phyloP scores from a whole-genome alignment of 2,113 vertebrate species.

The Tragelaphus imberbis region DNA sequence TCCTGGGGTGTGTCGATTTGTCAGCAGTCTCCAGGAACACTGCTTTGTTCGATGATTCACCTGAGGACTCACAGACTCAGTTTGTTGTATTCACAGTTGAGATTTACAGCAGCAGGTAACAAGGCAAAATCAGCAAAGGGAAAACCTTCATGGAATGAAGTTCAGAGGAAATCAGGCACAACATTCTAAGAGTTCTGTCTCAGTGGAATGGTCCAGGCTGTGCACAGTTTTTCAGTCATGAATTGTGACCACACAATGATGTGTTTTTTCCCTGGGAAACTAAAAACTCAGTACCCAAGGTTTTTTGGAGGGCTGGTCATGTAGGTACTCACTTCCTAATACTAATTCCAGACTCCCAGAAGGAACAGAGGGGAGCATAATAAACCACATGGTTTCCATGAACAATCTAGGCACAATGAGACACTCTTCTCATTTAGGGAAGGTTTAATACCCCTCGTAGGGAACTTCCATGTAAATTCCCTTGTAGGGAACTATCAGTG shows the following conservation, averaged over 20 bases:
- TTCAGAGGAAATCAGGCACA: background rate
- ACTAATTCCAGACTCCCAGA: background rate
- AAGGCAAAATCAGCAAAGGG: constrained; percentile 6
- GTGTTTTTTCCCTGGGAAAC: background rate
- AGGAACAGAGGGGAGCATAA: background rate
- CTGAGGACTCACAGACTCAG: background rate
- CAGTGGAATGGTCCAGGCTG: background rate
- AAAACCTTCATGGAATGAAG: background rate
- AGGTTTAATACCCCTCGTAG: background rate
- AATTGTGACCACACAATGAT: background rate
- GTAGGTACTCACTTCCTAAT: background rate
- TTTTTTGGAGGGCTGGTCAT: background rate
- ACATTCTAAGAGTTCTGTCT: background rate
- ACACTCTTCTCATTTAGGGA: background rate
- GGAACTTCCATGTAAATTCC: background rate
- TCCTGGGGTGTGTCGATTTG: background rate
- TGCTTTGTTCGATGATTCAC: background rate
- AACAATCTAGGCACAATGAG: background rate
- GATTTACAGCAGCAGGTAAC: background rate
- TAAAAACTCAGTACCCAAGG: background rate
- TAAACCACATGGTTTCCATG: background rate
- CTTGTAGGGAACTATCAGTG: background rate
- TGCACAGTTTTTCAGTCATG: background rate
- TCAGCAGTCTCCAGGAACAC: background rate
- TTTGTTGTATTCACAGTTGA: background rate